Percentiles rank a stretch among this genome's conserved stretches.
Conservation (phyloP, 2,797 vertebrate species). For the Hozukius guyotensis region DNA sequence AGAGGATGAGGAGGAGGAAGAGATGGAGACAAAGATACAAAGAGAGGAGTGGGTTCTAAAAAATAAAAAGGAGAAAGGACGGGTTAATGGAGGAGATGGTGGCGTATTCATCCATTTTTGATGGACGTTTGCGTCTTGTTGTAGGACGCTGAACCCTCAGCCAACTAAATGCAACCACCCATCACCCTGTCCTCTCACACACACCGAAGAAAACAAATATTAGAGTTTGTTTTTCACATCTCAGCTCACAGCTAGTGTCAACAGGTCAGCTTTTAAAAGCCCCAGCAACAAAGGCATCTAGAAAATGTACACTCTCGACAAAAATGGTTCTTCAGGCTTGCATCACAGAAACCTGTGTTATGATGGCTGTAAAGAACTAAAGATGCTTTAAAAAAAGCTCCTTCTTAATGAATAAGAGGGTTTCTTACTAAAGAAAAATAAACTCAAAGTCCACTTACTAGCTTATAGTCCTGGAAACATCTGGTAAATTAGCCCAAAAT, state of each 20-base stretch:
- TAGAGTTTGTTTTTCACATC: background rate
- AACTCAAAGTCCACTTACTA: background rate
- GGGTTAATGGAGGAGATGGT: background rate
- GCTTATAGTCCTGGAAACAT: background rate
- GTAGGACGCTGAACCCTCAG: background rate
- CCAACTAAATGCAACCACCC: background rate
- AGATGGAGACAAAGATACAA: slow-evolving; percentile 34
- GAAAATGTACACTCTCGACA: background rate
- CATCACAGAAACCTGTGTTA: background rate
- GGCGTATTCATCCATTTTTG: background rate
- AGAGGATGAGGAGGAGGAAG: slow-evolving; percentile 53
- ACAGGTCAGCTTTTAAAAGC: background rate
- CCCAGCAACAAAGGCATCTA: background rate
- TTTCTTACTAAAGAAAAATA: background rate
- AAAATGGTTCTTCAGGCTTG: background rate
- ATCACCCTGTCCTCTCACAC: background rate
- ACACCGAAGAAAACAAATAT: background rate
- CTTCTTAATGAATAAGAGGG: background rate
- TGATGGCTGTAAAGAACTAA: background rate
- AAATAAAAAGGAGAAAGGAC: background rate
- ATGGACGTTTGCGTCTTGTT: background rate
- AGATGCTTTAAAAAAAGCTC: background rate
- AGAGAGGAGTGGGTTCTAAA: background rate
- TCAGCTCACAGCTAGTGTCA: background rate
- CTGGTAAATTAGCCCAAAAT: background rate